phyloP scores from a whole-genome alignment of 2,113 vertebrate genomes.

The Sceloporus undulatus region DNA sequence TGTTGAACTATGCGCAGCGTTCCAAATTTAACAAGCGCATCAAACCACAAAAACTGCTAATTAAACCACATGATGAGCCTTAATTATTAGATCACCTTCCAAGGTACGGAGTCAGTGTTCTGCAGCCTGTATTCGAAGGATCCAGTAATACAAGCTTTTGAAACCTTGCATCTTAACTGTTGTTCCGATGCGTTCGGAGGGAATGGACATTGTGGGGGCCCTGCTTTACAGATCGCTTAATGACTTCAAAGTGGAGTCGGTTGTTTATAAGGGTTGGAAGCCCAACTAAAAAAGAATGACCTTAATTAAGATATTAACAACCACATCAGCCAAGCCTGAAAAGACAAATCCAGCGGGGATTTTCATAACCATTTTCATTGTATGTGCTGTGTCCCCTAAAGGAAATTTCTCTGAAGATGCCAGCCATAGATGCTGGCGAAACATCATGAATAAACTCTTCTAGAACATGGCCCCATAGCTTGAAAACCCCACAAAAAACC shows the following conservation, averaged over 20 bases:
- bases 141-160: not conserved
- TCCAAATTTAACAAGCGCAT: not conserved
- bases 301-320: too few species aligned
- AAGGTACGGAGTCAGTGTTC: not conserved
- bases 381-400: too few species aligned
- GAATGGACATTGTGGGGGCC: not conserved
- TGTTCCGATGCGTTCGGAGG: not conserved
- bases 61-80: conserved; percentile 9
- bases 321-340: too few species aligned
- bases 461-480: too few species aligned
- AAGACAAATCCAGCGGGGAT: too few species aligned
- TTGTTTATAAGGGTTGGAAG: not conserved
- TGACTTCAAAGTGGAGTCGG: not conserved
- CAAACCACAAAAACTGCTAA: conserved; percentile 6
- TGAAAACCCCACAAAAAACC: too few species aligned
- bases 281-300: not conserved
- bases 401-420: too few species aligned
- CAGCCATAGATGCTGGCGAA: too few species aligned
- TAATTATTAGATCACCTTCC: not conserved
- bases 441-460: too few species aligned
- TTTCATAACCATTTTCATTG: too few species aligned
- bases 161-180: not conserved
- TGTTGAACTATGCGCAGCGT: accelerated
- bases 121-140: not conserved
- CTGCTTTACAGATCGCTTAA: not conserved